A percentile compares a stretch with the other conserved stretches of the same genome.
These are phyloP conservation scores for Amphipyra tragopoginis DNA, from an alignment of 2,888 invertebrate species.

Conservation along the genomic window DNA sequence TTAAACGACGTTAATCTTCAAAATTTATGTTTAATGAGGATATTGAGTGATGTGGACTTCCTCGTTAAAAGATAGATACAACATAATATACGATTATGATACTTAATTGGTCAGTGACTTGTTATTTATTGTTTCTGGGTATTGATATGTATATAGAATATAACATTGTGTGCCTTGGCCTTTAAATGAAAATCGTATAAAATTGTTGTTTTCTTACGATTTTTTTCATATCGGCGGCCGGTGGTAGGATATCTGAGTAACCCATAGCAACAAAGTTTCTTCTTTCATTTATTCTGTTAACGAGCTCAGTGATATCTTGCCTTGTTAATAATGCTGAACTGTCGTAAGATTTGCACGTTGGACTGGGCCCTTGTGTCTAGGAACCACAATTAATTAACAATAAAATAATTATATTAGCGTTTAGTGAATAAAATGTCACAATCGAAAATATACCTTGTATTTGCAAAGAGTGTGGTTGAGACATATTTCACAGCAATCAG, in stretches of 20 bases:
- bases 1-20: too few relatives aligned
- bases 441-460: constrained; percentile 68
- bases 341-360: constrained; percentile 73
- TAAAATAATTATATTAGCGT: neutral
- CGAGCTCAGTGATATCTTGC: constrained; percentile 69
- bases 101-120: too few relatives aligned
- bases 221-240: constrained; percentile 84
- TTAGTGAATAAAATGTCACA: constrained; percentile 6
- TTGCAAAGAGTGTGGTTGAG: constrained; percentile 78
- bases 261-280: constrained; percentile 80
- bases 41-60: too few relatives aligned
- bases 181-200: neutral
- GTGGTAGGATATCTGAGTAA: constrained; percentile 71
- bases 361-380: constrained; percentile 73
- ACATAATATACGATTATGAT: too few relatives aligned
- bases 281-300: constrained; percentile 77
- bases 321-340: constrained; percentile 65
- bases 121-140: too few relatives aligned
- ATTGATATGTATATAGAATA: too few relatives aligned
- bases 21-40: too few relatives aligned
- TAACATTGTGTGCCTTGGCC: neutral
- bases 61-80: too few relatives aligned
- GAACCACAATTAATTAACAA: constrained; percentile 16
- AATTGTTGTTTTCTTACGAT: constrained; percentile 67
- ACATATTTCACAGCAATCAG: constrained; percentile 77